Base-by-base conservation (phyloP, 2,113 vertebrate genomes). In the Hystrix cristata region DNA sequence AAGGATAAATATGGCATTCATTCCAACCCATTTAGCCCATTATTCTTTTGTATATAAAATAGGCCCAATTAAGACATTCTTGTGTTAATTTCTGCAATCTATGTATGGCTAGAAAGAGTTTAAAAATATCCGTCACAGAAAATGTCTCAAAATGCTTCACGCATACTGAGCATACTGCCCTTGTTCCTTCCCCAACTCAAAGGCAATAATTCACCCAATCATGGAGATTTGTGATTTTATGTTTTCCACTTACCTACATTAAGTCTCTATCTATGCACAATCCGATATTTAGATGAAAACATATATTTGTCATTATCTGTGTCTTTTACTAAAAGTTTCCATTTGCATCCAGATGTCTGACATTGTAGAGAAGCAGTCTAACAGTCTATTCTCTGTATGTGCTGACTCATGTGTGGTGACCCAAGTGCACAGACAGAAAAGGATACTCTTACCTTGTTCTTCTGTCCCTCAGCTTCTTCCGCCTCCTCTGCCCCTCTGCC, bases 21-120 rank as follows among this genome's bases (percentile, higher is more conserved):
- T 98, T 98, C 98, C 98, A 98, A 98, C 96, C 98, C 98, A 98
- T 98, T 98, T 98, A 99, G 98, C 93, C 98, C 97, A 98, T 98
- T 98, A 98, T 99, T 98, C 98, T 98, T 98, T 98, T 98, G 96
- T 98, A 97, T 97, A 98, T 98, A 98, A 98, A 99, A 98, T 97
- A 98, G 96, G 96, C 97, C 97, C 98, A 99, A 99, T 99, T 98
- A 99, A 98, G 98, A 98, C 97, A 97, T 98, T 98, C 98, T 98
- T 98, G 98, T 98, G 98, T 98, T 98, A 98, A 96, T 99, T 98
- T 98, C 96, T 98, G 95, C 96, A 97, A 98, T 98, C 98, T 98
- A 98, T 97, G 97, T 98, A 97, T 97, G 97, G 97, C 97, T 97
- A 97, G 97, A 98, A 98, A 96, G 95, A 98, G 97, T 98, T 98